Evolutionary conservation across 2,888 invertebrate species (phyloP).

Genomic region (Imbricaverruca yamaguchii): DNA sequence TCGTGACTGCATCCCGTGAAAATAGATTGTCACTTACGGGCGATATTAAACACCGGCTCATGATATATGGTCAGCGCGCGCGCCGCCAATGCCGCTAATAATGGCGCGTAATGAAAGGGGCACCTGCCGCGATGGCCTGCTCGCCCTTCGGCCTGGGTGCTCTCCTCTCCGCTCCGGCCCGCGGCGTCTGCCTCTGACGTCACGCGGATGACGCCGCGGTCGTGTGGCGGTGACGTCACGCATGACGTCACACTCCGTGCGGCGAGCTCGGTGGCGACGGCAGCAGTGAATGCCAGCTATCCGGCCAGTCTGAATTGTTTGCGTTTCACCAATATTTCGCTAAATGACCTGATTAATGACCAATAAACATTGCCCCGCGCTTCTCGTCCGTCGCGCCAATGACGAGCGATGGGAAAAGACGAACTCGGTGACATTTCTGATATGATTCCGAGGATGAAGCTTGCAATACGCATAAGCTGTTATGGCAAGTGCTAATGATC

Average conservation of each 20-base stretch:
- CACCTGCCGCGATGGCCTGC: slow-evolving; percentile 7
- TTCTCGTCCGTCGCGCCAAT: neutral
- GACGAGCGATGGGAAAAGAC: too few relatives aligned
- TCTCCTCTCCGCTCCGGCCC: too few relatives aligned
- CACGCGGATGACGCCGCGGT: neutral
- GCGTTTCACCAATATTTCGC: neutral
- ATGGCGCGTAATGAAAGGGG: neutral
- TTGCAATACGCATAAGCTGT: too few relatives aligned
- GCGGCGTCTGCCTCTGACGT: too few relatives aligned
- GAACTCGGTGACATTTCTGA: too few relatives aligned
- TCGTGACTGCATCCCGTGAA: neutral
- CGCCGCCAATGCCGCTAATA: neutral
- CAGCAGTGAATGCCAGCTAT: neutral
- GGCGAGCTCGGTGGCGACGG: neutral
- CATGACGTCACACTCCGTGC: neutral
- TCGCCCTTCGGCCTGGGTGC: too few relatives aligned
- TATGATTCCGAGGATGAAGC: too few relatives aligned
- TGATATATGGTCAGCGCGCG: neutral
- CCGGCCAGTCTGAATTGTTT: neutral
- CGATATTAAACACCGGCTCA: neutral
- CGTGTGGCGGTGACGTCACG: neutral
- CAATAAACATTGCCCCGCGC: neutral
- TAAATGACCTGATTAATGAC: neutral
- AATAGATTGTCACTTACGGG: slow-evolving; percentile 18
- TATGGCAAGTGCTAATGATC: too few relatives aligned